Evolutionary conservation across 2,888 invertebrate species (phyloP).

Genomic region (Scaptomyza cyrtandrae): DNA sequence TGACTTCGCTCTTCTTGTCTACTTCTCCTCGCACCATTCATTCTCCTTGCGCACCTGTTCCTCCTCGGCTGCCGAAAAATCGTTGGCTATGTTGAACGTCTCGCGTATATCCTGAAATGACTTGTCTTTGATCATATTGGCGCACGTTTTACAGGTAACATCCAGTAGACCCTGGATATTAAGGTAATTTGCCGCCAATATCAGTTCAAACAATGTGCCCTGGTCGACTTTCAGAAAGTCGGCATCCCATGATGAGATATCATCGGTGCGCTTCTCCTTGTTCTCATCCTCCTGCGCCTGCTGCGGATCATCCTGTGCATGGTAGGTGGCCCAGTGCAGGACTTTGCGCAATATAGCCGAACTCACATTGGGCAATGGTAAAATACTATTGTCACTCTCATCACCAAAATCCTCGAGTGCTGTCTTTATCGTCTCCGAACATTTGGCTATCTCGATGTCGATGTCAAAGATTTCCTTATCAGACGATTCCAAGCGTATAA

Average conservation of each 20-base stretch:
- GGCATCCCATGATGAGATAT: constrained; percentile 99
- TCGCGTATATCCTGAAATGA: constrained; percentile 99
- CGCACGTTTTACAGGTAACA: constrained; percentile 99
- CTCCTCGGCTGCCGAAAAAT: constrained; percentile 97
- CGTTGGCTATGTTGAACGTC: constrained; percentile 98
- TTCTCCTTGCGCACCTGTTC: constrained; percentile 99
- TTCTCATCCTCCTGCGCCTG: constrained; percentile 98
- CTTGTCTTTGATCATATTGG: constrained; percentile 99
- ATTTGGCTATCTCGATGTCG: constrained; percentile 98
- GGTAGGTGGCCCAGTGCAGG: constrained; percentile 96
- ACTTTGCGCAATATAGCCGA: constrained; percentile 98
- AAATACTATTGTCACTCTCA: constrained; percentile 95
- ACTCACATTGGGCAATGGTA: constrained; percentile 98
- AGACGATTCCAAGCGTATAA: constrained; percentile 96
- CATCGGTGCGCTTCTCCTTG: constrained; percentile 99
- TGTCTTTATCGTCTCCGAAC: constrained; percentile 98
- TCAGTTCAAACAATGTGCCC: constrained; percentile 97
- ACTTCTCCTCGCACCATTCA: constrained; percentile 89
- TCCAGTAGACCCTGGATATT: constrained; percentile 98
- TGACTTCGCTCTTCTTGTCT: constrained; percentile 8
- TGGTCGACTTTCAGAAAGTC: constrained; percentile 99
- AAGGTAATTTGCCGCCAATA: constrained; percentile 98
- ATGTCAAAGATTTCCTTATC: constrained; percentile 98
- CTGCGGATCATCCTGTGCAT: constrained; percentile 95
- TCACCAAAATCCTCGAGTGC: constrained; percentile 98